Conservation (phyloP, 2,113 vertebrate genomes). For the Gymnobelideus leadbeateri region DNA sequence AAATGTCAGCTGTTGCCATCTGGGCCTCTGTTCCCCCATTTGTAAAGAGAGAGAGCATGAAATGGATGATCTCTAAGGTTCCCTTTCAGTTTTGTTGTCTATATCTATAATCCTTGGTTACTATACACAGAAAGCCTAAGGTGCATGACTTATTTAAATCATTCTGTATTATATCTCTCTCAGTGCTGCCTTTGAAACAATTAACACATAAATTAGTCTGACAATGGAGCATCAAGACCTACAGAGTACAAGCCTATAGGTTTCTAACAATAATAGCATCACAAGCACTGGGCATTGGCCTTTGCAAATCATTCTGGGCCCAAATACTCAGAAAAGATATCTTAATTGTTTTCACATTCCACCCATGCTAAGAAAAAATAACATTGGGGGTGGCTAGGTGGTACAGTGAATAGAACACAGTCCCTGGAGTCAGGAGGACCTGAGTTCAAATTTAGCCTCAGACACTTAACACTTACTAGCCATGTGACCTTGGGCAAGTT, state of each 20-base stretch:
- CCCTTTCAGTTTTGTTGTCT: not conserved
- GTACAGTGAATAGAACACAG: too few species aligned
- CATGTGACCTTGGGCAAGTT: too few species aligned
- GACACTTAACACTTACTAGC: too few species aligned
- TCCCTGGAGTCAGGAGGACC: too few species aligned
- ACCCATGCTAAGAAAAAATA: not conserved
- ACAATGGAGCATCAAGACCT: not conserved
- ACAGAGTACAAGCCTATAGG: not conserved
- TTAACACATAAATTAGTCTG: not conserved
- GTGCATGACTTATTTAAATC: not conserved
- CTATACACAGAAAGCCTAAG: not conserved
- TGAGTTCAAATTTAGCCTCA: too few species aligned
- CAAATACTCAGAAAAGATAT: constrained; percentile 4
- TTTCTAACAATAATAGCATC: not conserved
- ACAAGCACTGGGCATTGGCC: not conserved
- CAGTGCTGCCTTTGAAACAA: not conserved
- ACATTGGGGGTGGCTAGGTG: not conserved
- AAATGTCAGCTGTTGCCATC: not conserved
- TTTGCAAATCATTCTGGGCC: not conserved
- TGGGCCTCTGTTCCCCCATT: not conserved
- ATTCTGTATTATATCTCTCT: not conserved
- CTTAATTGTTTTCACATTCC: not conserved
- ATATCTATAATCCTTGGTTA: not conserved
- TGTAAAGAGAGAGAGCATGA: not conserved
- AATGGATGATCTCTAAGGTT: not conserved